Evolutionary conservation across 2,113 vertebrate genomes (phyloP).

Genomic region (Andinoacara biseriatus): DNA sequence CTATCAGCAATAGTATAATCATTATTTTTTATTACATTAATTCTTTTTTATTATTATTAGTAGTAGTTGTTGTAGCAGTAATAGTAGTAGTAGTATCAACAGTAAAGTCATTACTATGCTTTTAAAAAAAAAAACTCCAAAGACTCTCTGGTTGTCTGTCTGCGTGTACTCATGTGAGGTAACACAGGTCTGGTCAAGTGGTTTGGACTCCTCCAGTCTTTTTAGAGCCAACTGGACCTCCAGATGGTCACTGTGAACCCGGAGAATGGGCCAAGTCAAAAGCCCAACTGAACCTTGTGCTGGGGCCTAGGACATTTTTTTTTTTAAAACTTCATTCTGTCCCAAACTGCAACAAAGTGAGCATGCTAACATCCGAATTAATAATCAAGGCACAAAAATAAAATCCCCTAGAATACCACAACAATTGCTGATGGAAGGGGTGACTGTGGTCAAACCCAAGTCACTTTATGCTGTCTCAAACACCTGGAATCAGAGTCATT

Average conservation of each 20-base stretch:
- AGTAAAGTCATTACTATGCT: background rate
- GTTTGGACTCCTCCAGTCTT: background rate
- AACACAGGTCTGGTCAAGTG: background rate
- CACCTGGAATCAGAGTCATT: background rate
- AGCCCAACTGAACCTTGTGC: conserved; percentile 7
- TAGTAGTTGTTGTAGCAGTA: background rate
- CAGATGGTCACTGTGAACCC: conserved; percentile 43
- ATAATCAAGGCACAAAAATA: background rate
- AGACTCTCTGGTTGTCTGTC: background rate
- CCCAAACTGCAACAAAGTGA: background rate
- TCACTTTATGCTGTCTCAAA: background rate
- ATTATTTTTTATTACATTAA: background rate
- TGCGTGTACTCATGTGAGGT: background rate
- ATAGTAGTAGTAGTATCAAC: no score
- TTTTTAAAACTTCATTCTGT: background rate
- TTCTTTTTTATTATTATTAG: background rate
- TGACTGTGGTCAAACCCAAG: background rate
- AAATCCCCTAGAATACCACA: background rate
- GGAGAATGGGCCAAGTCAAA: conserved; percentile 28
- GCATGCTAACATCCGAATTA: background rate
- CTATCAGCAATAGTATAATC: background rate
- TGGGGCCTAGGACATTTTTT: background rate
- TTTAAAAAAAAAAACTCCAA: background rate
- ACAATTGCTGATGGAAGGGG: background rate
- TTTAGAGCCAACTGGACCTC: conserved; percentile 39